Conservation (phyloP, 2,797 vertebrate species). For the Rhodeus uyekii region DNA sequence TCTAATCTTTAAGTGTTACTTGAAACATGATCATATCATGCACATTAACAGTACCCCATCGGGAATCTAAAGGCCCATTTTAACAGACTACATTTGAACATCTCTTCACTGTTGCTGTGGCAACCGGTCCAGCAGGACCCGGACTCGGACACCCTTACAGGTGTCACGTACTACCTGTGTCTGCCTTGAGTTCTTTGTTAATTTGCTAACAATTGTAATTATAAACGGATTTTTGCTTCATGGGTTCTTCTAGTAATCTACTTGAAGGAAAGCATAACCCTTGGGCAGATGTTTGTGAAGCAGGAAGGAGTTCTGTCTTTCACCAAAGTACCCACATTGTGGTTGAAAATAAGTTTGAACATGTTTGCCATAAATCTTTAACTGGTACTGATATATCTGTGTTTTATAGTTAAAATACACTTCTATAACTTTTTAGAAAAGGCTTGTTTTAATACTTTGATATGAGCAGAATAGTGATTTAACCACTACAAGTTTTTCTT, state of each 20-base stretch:
- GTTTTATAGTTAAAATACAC: neutral
- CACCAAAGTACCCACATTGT: neutral
- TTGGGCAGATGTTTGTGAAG: neutral
- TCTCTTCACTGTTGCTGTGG: constrained; percentile 35
- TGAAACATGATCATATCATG: neutral
- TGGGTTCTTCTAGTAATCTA: too few relatives aligned
- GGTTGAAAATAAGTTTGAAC: neutral
- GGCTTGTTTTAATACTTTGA: neutral
- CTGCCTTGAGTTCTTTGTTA: neutral
- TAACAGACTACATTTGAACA: neutral
- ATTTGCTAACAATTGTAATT: neutral
- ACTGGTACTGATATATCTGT: neutral
- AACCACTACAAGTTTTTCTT: neutral
- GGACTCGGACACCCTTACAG: constrained; percentile 8
- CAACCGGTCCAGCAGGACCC: constrained; percentile 21
- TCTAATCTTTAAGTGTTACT: neutral
- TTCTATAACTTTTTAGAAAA: neutral
- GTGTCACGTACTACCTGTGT: neutral
- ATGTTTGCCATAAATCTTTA: neutral
- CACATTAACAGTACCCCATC: neutral
- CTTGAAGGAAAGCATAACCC: neutral
- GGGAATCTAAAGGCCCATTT: constrained; percentile 6
- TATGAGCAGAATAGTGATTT: neutral
- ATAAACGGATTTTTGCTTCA: neutral
- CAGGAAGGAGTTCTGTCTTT: neutral